Conservation (phyloP, 2,888 invertebrate species). For the Tiliacea citrago region DNA sequence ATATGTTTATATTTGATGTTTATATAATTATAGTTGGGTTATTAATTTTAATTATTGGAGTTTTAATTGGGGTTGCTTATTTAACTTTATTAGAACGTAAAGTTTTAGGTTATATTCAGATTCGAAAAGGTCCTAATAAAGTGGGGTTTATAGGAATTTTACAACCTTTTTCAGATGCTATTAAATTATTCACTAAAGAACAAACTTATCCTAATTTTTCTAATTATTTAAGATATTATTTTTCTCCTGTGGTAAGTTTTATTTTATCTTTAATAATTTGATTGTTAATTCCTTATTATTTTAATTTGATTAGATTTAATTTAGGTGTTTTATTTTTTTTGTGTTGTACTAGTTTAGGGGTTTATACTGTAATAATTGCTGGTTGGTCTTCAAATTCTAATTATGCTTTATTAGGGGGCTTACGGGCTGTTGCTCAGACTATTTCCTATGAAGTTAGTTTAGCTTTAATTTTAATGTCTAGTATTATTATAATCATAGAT, state of each 20-base stretch:
- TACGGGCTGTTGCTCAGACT: constrained; percentile 93
- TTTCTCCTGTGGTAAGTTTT: constrained; percentile 91
- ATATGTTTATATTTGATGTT: constrained; percentile 87
- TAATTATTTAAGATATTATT: constrained; percentile 92
- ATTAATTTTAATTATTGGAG: constrained; percentile 90
- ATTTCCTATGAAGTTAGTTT: constrained; percentile 95
- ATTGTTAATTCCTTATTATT: constrained; percentile 90
- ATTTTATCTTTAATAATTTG: constrained; percentile 91
- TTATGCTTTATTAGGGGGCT: constrained; percentile 93
- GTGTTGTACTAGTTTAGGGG: constrained; percentile 91
- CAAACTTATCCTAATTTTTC: constrained; percentile 89
- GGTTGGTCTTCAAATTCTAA: constrained; percentile 94
- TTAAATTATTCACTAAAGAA: constrained; percentile 94
- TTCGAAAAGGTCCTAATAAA: constrained; percentile 94
- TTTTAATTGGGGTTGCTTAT: constrained; percentile 93
- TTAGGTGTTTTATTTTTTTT: constrained; percentile 92
- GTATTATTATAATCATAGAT: constrained; percentile 90
- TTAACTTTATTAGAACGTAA: constrained; percentile 94
- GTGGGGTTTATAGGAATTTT: constrained; percentile 91
- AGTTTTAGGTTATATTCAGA: constrained; percentile 93
- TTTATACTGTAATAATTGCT: constrained; percentile 92
- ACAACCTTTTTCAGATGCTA: constrained; percentile 93
- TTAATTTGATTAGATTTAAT: constrained; percentile 89
- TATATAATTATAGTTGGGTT: constrained; percentile 81
- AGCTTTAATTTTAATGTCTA: constrained; percentile 91